Evolutionary conservation across 1,140 invertebrate genomes (phyloP).

Genomic region (Dinothrombium tinctorium): DNA sequence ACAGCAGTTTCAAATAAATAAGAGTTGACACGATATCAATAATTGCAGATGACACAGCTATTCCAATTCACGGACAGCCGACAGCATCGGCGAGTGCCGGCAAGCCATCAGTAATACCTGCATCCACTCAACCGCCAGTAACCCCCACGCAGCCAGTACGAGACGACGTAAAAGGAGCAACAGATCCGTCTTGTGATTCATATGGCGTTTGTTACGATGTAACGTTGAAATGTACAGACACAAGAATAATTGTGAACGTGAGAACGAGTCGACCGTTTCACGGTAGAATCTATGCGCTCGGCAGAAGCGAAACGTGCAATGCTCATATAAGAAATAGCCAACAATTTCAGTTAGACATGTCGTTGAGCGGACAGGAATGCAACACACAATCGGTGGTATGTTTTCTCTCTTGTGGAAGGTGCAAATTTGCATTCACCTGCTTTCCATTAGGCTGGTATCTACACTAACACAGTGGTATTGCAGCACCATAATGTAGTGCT

Average conservation of each 20-base stretch:
- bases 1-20: no score
- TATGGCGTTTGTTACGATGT: constrained; percentile 86
- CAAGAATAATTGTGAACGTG: constrained; percentile 70
- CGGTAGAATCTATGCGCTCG: constrained; percentile 72
- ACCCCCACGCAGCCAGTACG: constrained; percentile 5
- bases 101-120: constrained; percentile 8
- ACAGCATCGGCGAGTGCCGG: not conserved
- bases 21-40: no score
- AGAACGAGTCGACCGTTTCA: constrained; percentile 79
- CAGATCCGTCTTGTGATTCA: constrained; percentile 41
- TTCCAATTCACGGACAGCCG: not conserved
- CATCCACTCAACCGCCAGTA: constrained; percentile 8
- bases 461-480: constrained; percentile 77
- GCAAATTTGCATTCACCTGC: constrained; percentile 15
- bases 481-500: constrained; percentile 88
- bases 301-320: constrained; percentile 77
- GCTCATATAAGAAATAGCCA: constrained; percentile 77
- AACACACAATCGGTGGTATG: constrained; percentile 37
- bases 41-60: not conserved
- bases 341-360: constrained; percentile 64
- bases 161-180: constrained; percentile 7
- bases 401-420: not conserved
- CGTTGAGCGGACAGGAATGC: constrained; percentile 76
- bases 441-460: constrained; percentile 55
- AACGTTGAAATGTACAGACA: constrained; percentile 78